A percentile compares a stretch with the other conserved stretches of the same genome.
phyloP scores from a whole-genome alignment of 2,797 vertebrate genomes.

The Gorsachius magnificus region DNA sequence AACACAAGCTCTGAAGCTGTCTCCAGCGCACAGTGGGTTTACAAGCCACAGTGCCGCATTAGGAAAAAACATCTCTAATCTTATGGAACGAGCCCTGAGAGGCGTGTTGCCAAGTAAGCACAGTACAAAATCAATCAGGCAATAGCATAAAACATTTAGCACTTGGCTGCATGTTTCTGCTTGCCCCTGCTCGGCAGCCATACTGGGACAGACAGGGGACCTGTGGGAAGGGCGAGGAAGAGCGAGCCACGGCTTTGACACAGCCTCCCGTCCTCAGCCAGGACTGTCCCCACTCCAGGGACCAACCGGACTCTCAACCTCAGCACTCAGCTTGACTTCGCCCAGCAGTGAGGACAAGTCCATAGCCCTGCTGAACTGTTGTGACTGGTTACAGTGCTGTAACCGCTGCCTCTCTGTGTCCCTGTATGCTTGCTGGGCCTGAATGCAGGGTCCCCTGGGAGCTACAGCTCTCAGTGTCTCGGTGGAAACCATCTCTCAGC shows the following conservation, averaged over 20 bases:
- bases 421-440: background rate
- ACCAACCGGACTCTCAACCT: background rate
- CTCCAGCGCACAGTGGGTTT: rapidly evolving
- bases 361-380: background rate
- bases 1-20: background rate
- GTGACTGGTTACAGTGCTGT: background rate
- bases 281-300: rapidly evolving
- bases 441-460: background rate
- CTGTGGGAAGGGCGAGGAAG: background rate
- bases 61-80: background rate
- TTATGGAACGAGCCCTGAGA: background rate
- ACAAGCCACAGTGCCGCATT: background rate
- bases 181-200: background rate
- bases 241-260: background rate
- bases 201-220: background rate
- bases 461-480: background rate
- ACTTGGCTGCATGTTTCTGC: background rate
- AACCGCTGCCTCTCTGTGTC: background rate
- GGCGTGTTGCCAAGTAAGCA: background rate
- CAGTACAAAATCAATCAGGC: conserved; percentile 8
- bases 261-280: background rate
- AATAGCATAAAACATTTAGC: background rate
- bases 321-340: background rate
- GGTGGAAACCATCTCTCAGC: background rate
- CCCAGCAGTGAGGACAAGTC: background rate